Evolutionary conservation across 2,888 invertebrate genomes (phyloP).

Genomic region (Chrysomela aeneicollis): DNA sequence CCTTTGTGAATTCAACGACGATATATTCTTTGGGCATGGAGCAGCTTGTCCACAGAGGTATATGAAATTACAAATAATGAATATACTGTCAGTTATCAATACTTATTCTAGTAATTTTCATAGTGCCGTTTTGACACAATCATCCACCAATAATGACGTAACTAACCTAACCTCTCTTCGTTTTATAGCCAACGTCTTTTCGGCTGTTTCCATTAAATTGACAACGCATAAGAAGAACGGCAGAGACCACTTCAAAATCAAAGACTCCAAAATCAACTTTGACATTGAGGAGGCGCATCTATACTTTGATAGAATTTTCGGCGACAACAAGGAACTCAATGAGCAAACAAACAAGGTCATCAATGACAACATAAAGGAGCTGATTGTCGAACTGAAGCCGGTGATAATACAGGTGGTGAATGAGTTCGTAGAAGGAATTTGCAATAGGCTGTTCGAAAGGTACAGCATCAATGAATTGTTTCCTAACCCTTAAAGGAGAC

Average conservation of each 20-base stretch:
- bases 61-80: no score
- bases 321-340: conserved; percentile 67
- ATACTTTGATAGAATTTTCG: conserved; percentile 72
- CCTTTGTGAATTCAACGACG: no score
- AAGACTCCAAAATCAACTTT: conserved; percentile 69
- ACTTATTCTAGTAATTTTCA: no score
- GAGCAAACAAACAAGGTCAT: conserved; percentile 74
- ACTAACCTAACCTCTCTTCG: not conserved
- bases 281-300: conserved; percentile 68
- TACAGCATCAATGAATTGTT: conserved; percentile 64
- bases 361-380: conserved; percentile 74
- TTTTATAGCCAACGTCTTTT: conserved; percentile 66
- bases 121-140: no score
- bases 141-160: no score
- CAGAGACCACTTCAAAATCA: conserved; percentile 66
- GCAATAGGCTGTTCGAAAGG: conserved; percentile 63
- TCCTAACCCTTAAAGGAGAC: conserved; percentile 19
- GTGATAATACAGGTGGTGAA: conserved; percentile 68
- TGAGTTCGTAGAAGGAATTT: conserved; percentile 62
- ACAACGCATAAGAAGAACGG: conserved; percentile 64
- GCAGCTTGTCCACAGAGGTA: no score
- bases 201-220: no score
- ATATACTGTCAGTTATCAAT: no score
- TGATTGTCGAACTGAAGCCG: conserved; percentile 71
- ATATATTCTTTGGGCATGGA: no score